Evolutionary conservation across 2,797 vertebrate genomes (phyloP).

Genomic region (Borostomias antarcticus): DNA sequence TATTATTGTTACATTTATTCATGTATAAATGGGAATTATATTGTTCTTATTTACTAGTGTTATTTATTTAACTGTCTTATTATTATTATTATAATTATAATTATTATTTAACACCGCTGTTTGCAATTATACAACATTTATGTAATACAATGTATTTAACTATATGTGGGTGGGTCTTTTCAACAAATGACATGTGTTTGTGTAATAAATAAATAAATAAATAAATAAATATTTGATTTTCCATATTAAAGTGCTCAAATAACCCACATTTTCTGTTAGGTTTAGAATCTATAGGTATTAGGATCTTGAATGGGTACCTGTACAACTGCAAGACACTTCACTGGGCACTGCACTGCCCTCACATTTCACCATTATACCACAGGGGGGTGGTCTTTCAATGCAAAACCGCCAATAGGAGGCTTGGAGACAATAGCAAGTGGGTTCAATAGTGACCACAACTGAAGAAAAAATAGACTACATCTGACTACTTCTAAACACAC

Average conservation of each 20-base stretch:
- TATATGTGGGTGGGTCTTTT: not conserved
- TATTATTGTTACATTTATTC: not conserved
- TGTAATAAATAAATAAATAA: too few species aligned
- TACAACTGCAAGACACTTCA: not conserved
- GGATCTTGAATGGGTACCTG: not conserved
- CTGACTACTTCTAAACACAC: not conserved
- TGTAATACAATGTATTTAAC: too few species aligned
- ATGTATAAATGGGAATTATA: not conserved
- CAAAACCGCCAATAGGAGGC: conserved; percentile 23
- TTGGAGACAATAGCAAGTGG: not conserved
- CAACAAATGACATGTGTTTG: too few species aligned
- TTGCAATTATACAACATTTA: too few species aligned
- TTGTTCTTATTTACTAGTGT: too few species aligned
- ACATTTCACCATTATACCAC: conserved; percentile 48
- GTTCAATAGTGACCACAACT: not conserved
- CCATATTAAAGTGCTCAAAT: too few species aligned
- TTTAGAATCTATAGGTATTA: too few species aligned
- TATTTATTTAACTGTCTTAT: too few species aligned
- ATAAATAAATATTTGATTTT: too few species aligned
- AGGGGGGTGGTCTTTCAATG: conserved; percentile 53
- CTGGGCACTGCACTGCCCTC: conserved; percentile 7
- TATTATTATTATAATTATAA: too few species aligned
- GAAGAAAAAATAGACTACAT: not conserved
- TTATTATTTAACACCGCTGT: too few species aligned
- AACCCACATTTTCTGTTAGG: too few species aligned